phyloP scores from a whole-genome alignment of 2,113 vertebrate genomes.

The Rafetus swinhoei region DNA sequence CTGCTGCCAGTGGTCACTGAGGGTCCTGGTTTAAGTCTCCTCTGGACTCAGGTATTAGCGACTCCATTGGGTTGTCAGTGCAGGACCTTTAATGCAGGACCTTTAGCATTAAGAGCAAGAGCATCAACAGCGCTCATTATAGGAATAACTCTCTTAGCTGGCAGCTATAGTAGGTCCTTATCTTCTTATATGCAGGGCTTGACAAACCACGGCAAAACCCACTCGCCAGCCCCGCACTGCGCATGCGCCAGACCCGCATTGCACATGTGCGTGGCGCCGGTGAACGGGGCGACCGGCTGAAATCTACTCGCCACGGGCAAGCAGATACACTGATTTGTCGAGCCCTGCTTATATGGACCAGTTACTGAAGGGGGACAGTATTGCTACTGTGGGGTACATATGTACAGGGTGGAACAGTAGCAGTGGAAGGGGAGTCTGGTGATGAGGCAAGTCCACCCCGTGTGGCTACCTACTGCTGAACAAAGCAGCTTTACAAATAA shows the following conservation, averaged over 20 bases:
- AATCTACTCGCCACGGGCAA: no score
- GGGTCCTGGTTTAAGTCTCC: neutral
- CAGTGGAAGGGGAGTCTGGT: neutral
- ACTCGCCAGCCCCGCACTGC: no score
- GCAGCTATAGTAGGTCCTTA: neutral
- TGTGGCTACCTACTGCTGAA: fast-evolving
- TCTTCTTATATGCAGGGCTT: neutral
- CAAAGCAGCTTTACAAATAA: slow-evolving; percentile 7
- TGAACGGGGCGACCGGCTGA: no score
- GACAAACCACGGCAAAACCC: no score
- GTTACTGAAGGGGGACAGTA: neutral
- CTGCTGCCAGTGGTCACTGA: neutral
- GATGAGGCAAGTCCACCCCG: neutral
- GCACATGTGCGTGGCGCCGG: no score
- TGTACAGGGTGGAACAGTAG: neutral
- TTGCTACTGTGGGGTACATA: neutral
- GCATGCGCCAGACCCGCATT: no score
- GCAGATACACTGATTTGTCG: no score
- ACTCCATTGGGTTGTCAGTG: neutral
- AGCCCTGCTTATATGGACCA: neutral
- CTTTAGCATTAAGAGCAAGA: neutral
- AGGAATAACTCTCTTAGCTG: neutral
- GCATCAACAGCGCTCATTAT: neutral
- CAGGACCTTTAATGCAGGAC: neutral
- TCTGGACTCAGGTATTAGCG: neutral